Evolutionary conservation across 2,113 vertebrate species (phyloP), one percentile per base, ranked within the genome.

Genomic region (Patagioenas fasciata): DNA sequence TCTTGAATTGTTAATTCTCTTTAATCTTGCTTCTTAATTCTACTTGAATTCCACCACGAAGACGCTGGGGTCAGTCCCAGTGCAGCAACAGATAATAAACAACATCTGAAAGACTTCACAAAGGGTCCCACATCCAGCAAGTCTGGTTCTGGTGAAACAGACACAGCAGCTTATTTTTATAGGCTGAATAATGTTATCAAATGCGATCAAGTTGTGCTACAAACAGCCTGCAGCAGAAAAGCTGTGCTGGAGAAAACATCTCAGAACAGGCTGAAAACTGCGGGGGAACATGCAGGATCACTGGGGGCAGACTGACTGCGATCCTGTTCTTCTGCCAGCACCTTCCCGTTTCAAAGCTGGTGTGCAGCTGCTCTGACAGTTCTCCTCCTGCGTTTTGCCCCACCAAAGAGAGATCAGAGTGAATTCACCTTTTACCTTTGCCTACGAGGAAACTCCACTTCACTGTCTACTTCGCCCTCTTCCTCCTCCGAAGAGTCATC

Each of bases 401-500:
- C 57, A 34, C 6, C 56, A 61, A 24, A 66, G 78, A 80, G 51
- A 56, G 73, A 88, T 40, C 21, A 75, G 84, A 56, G 31, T 24
- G 54, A 70, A 80, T 80, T 85, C 53, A 75, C 40, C 80, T 89
- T 97, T 98, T 98, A 99, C 99, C 99, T 99, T 97, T 98, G 99
- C 97, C 99, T 99, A 97, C 99, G 98, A 96, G 99, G 99, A 98
- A 99, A 99, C 96, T 99, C 99, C 89, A 99, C 99, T 97, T 99
- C 99, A 93, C 99, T 99, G 89, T 99, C 99, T 60, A 99, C 99
- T 97, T 99, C 99, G 1, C 99, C 99, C 96, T 99, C 99, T 91
- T 99, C 99, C 95, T 99, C 99, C 97, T 99, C 99, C 18, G 99
- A 99, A 12, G 99, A 99, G 85, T 99, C 99, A 40, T 99, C 99